These are phyloP conservation scores for Australoheros scitulus DNA, from an alignment of 2,113 vertebrate species.

Conservation along the genomic window DNA sequence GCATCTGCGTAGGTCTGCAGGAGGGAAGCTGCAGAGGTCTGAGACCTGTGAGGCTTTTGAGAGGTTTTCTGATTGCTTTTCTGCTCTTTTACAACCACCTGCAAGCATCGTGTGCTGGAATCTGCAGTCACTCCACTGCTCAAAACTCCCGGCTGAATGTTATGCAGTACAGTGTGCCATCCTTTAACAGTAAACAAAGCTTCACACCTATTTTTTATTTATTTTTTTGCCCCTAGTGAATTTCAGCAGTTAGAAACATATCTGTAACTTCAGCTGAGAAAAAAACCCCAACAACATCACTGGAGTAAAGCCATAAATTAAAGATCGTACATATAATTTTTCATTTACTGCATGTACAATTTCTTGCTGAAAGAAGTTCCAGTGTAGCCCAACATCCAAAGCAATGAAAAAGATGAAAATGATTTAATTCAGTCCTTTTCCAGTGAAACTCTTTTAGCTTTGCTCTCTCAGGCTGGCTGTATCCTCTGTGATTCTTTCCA, in stretches of 20 bases:
- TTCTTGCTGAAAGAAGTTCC: not conserved
- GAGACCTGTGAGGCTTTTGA: conserved; percentile 28
- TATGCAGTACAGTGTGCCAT: not conserved
- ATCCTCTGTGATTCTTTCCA: conserved; percentile 59
- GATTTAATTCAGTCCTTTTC: not conserved
- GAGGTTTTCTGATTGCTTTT: conserved; percentile 23
- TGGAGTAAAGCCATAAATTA: not conserved
- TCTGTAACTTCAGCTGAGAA: not conserved
- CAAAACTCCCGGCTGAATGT: conserved; percentile 1
- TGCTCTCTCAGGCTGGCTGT: not conserved
- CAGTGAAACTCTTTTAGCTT: conserved; percentile 9
- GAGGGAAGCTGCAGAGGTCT: conserved; percentile 6
- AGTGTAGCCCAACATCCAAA: not conserved
- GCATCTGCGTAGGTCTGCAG: not conserved
- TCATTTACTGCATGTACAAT: not conserved
- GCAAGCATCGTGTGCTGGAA: not conserved
- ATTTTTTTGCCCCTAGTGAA: not conserved
- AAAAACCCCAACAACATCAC: not conserved
- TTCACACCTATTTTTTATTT: not conserved
- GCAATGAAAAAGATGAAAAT: conserved; percentile 33
- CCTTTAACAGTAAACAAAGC: conserved; percentile 1
- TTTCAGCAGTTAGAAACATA: not conserved
- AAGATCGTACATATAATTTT: not conserved
- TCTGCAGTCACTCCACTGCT: conserved; percentile 1
- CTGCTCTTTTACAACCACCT: conserved; percentile 12